A percentile compares a stretch with the other conserved stretches of the same genome.
phyloP scores from a whole-genome alignment of 2,113 vertebrate species.

The Spea multiplicata region DNA sequence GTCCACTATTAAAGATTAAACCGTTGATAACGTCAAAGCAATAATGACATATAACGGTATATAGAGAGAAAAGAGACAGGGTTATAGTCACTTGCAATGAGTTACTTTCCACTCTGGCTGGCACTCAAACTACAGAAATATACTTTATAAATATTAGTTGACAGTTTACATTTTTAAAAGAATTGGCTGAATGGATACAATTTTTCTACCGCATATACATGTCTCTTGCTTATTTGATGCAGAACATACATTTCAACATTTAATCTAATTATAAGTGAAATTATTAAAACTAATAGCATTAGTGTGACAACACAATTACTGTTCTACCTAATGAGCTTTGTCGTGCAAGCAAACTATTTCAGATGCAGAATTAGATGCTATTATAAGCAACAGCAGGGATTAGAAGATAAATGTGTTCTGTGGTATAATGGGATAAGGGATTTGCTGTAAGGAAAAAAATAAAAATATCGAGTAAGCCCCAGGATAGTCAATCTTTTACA shows the following conservation, averaged over 20 bases:
- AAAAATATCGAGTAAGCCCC: neutral
- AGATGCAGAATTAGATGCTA: conserved; percentile 21
- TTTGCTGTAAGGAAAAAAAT: neutral
- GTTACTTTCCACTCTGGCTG: no score
- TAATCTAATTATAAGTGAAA: conserved; percentile 35
- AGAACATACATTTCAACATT: conserved; percentile 25
- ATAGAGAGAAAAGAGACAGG: no score
- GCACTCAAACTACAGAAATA: no score
- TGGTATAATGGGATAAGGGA: neutral
- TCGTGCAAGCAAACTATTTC: conserved; percentile 8
- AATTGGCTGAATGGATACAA: neutral
- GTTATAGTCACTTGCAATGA: no score
- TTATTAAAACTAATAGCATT: conserved; percentile 37
- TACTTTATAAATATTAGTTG: no score
- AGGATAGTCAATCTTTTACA: no score
- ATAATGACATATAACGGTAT: no score
- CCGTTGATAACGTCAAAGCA: no score
- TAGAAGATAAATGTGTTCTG: neutral
- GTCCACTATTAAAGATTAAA: no score
- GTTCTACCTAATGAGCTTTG: conserved; percentile 38
- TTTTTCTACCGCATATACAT: neutral
- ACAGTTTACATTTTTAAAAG: neutral
- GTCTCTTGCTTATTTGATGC: conserved; percentile 2
- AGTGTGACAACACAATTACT: conserved; percentile 31
- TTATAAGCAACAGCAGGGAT: conserved; percentile 9